A percentile compares a stretch with the other conserved stretches of the same genome.
Conservation (phyloP, 2,888 invertebrate genomes). For the Drosophila rellima region DNA sequence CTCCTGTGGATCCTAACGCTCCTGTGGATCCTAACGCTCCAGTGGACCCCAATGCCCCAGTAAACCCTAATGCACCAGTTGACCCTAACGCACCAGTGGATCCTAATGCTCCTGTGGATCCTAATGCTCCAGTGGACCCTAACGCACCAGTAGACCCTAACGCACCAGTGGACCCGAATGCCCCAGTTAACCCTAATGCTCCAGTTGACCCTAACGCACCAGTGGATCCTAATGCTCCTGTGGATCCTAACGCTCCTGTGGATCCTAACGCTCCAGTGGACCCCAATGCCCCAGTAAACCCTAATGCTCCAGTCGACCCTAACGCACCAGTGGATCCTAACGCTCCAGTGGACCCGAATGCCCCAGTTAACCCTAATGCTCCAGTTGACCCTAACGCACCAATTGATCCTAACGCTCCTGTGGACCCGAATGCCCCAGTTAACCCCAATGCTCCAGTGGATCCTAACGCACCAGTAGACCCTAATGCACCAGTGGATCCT, state of each 20-base stretch:
- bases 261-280: constrained; percentile 23
- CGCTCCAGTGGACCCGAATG: constrained; percentile 27
- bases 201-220: constrained; percentile 29
- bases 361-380: constrained; percentile 21
- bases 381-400: constrained; percentile 27
- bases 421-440: constrained; percentile 6
- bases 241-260: constrained; percentile 12
- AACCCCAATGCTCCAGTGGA: constrained; percentile 12
- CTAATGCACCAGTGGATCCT: constrained; percentile 9
- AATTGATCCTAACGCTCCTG: constrained; percentile 20
- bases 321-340: constrained; percentile 19
- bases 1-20: constrained; percentile 16
- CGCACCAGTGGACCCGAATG: neutral
- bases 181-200: constrained; percentile 10
- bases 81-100: too few species aligned
- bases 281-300: constrained; percentile 20
- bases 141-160: too few species aligned
- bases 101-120: too few species aligned
- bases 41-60: constrained; percentile 18
- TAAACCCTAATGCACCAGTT: too few species aligned
- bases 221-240: constrained; percentile 26
- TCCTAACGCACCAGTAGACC: constrained; percentile 26
- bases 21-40: constrained; percentile 21
- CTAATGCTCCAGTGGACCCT: too few species aligned
- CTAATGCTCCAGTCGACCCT: constrained; percentile 27